A percentile compares a stretch with the other conserved stretches of the same genome.
Evolutionary conservation across 1,140 invertebrate species (phyloP).

Genomic region (Drosophila obscura): DNA sequence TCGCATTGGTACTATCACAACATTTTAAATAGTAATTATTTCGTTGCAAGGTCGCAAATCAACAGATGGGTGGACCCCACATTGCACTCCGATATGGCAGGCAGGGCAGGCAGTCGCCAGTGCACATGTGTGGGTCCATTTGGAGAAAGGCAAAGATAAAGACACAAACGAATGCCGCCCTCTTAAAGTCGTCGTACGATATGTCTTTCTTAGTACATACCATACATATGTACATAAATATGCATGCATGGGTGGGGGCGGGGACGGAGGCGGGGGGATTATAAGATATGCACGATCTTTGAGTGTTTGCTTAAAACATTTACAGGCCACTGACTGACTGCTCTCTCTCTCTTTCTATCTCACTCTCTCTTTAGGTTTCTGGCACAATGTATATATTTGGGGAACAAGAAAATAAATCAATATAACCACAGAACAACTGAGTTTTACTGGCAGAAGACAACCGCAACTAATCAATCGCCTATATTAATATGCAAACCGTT

Average conservation of each 20-base stretch:
- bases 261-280: too few species aligned
- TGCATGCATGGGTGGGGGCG: slow-evolving; percentile 2
- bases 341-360: too few species aligned
- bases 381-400: background rate
- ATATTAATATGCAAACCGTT: slow-evolving; percentile 33
- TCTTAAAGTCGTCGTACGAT: slow-evolving; percentile 24
- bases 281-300: slow-evolving; percentile 2
- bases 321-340: background rate
- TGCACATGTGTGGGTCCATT: slow-evolving; percentile 17
- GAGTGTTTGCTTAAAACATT: slow-evolving; percentile 9
- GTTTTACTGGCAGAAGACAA: background rate
- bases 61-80: slow-evolving; percentile 52
- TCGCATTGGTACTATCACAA: slow-evolving; percentile 13
- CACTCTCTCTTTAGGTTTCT: too few species aligned
- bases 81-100: background rate
- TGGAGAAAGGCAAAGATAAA: slow-evolving; percentile 30
- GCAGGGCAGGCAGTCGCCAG: background rate
- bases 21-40: slow-evolving; percentile 40
- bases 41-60: slow-evolving; percentile 46
- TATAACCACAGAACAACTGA: slow-evolving; percentile 11
- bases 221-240: slow-evolving; percentile 32
- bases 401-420: background rate
- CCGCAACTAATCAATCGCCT: slow-evolving; percentile 4
- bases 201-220: background rate
- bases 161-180: slow-evolving; percentile 36